Evolutionary conservation across 2,888 invertebrate genomes (phyloP).

Genomic region (Nemotelus pantherinus): DNA sequence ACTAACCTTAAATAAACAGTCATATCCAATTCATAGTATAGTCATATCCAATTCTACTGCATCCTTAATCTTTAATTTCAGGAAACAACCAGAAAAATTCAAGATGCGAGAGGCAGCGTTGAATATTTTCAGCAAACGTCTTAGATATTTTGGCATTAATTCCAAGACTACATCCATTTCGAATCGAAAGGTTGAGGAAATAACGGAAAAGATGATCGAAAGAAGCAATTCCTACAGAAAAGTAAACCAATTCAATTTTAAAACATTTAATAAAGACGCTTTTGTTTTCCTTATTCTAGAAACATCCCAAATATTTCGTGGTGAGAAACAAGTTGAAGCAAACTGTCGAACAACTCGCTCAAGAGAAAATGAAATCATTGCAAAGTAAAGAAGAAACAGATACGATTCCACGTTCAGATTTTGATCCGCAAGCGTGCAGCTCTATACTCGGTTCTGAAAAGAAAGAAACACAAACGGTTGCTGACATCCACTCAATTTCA

Average conservation of each 20-base stretch:
- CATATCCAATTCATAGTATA: too few relatives aligned
- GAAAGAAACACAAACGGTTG: neutral
- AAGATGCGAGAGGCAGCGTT: neutral
- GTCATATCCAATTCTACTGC: too few relatives aligned
- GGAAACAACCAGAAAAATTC: neutral
- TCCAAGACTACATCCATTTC: conserved; percentile 31
- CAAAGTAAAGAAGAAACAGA: neutral
- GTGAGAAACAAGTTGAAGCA: conserved; percentile 59
- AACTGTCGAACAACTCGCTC: conserved; percentile 57
- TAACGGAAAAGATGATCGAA: conserved; percentile 18
- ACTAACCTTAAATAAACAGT: too few relatives aligned
- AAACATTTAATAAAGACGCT: neutral
- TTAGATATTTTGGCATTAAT: conserved; percentile 40
- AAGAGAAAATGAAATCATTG: conserved; percentile 47
- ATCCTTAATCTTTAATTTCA: neutral
- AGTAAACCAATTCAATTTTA: neutral
- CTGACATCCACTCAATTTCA: neutral
- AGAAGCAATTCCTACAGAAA: conserved; percentile 20
- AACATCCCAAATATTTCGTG: conserved; percentile 57
- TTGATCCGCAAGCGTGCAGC: neutral
- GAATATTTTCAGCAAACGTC: conserved; percentile 29
- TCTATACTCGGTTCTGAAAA: neutral
- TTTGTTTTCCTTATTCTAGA: conserved; percentile 51
- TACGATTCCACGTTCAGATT: too few relatives aligned
- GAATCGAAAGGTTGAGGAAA: neutral